Evolutionary conservation across 2,797 vertebrate species (phyloP).

Genomic region (Syngnathus rostellatus): DNA sequence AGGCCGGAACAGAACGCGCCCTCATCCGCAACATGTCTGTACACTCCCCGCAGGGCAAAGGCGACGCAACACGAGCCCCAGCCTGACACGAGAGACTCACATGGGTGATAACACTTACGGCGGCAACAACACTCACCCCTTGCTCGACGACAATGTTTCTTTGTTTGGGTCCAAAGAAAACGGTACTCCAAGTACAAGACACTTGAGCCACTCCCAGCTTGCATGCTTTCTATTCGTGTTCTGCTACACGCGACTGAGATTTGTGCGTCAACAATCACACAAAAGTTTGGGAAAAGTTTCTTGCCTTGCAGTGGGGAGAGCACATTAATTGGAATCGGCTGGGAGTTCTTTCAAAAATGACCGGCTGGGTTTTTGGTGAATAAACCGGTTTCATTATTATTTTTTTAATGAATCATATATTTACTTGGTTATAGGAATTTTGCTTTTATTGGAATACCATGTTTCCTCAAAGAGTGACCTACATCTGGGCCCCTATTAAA

Average conservation of each 20-base stretch:
- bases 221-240: slow-evolving; percentile 6
- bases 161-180: slow-evolving; percentile 33
- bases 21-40: slow-evolving; percentile 8
- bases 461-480: too few relatives aligned
- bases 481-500: too few relatives aligned
- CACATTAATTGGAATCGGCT: too few relatives aligned
- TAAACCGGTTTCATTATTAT: too few relatives aligned
- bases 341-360: too few relatives aligned
- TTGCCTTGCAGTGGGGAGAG: too few relatives aligned
- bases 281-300: neutral
- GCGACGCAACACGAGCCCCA: neutral
- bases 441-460: too few relatives aligned
- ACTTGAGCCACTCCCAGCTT: slow-evolving; percentile 20
- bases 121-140: slow-evolving; percentile 23
- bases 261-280: neutral
- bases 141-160: slow-evolving; percentile 29
- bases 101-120: slow-evolving; percentile 13
- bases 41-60: slow-evolving; percentile 17
- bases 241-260: neutral
- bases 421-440: too few relatives aligned
- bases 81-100: slow-evolving; percentile 21
- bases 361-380: too few relatives aligned
- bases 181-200: neutral
- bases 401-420: too few relatives aligned
- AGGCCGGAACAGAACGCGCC: slow-evolving; percentile 24